Conservation (phyloP, 1,140 invertebrate genomes). For the Euglossa dilemma region DNA sequence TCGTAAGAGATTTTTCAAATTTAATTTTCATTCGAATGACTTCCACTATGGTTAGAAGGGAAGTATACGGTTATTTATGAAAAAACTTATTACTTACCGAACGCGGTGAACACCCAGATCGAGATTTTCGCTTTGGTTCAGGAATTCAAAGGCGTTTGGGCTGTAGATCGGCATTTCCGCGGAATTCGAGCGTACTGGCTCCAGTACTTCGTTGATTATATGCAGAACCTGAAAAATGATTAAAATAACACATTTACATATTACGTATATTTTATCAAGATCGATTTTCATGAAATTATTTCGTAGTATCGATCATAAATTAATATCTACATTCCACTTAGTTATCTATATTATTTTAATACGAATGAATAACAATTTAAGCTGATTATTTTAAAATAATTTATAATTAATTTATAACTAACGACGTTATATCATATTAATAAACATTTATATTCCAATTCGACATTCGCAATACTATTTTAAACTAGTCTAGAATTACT, state of each 20-base stretch:
- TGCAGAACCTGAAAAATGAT: constrained; percentile 87
- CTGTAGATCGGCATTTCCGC: constrained; percentile 86
- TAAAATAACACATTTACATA: neutral
- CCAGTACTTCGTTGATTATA: constrained; percentile 91
- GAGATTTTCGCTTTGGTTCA: constrained; percentile 89
- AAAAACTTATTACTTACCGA: constrained; percentile 80
- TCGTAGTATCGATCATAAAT: too few species aligned
- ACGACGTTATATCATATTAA: too few species aligned
- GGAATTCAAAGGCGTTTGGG: constrained; percentile 89
- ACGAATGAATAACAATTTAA: neutral
- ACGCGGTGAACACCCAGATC: constrained; percentile 86
- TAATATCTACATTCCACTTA: neutral
- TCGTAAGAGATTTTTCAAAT: neutral
- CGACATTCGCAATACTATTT: too few species aligned
- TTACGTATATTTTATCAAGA: neutral
- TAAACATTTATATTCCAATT: too few species aligned
- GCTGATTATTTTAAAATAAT: too few species aligned
- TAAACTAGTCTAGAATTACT: too few species aligned
- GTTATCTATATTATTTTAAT: neutral
- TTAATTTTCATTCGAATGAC: neutral
- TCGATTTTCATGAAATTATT: neutral
- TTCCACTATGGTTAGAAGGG: neutral
- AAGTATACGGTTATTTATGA: neutral
- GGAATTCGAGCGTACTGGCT: constrained; percentile 86
- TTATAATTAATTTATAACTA: too few species aligned